Base-by-base conservation (phyloP, 1,140 invertebrate species). In the Pseudachorutes palmiensis region DNA sequence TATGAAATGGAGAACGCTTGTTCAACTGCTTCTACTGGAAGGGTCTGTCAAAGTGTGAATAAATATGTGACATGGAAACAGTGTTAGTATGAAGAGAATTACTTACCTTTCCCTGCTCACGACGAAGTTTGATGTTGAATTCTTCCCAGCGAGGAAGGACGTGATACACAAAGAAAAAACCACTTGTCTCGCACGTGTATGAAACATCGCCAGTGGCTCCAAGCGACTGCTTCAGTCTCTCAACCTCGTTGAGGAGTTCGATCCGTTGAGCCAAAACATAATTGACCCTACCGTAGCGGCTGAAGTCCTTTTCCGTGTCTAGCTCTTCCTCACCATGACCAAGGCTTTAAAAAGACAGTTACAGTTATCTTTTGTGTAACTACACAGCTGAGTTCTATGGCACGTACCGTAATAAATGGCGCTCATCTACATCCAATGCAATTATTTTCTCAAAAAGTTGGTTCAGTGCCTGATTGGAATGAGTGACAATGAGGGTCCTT, bases 361-460 rank as follows among this genome's bases (percentile, higher is more conserved):
- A 26, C 14, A 14, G 57, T 12, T n/a, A 58, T 24, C 14, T 16
- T 12, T 24, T 16, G 12, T 14, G 26, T 16, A 58, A 58, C 26
- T 58, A 33, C 49, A 75, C 88, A 86, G 78, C 97, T 95, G n/a
- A 99, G 83, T n/a, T n/a, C n/a, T n/a, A n/a, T n/a, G n/a, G n/a
- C n/a, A n/a, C n/a, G n/a, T n/a, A n/a, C 89, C 97, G 94, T 32
- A 99, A 78, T 61, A 99, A 81, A 86, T 99, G 97, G 1, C 97
- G 80, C 76, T 99, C 97, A 76, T 99, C 97, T 63, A 99, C 93
- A 76, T 99, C 97, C 48, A 99, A 78, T 3, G 89, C 88, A 81
- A 98, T 99, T 72, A 99, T 98, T 80, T 99, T 99, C 78, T 99
- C 97, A 80, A 99, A 99, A 33, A 99, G 82, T 79, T 99, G 97